Base-by-base conservation (phyloP, 2,888 invertebrate genomes). In the Ephialtes manifestator region DNA sequence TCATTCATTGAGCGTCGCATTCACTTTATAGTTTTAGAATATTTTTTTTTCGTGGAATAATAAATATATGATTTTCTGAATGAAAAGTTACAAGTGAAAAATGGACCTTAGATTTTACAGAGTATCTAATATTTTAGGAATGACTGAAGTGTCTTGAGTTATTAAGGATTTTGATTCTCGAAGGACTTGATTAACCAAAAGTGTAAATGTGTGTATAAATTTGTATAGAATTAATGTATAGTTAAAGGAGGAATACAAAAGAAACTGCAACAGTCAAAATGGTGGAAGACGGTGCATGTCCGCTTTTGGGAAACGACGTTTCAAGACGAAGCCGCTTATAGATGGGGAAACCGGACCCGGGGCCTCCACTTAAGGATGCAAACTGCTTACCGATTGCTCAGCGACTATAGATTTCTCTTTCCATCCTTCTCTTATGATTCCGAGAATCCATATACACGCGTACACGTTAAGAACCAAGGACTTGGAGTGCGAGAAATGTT, bases 321-420 rank as follows among this genome's bases (percentile, higher is more conserved):
- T 55, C 7, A 58, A 58, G 28, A 28, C 28, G 13, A 28, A 13
- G 15, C 15, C 28, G 2, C 58, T 28, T 39, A 15, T 15, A 48
- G 58, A 60, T 15, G 68, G 70, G 70, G 46, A 60, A 78, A 67
- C 65, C 70, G 15, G 60, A 48, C 18, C 24, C 35, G 28, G 11
- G 4, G 28, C 46, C 39, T 53, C 65, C 72, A 48, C 72, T 76
- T 77, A 60, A 63, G 79, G 70, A 71, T 81, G 84, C 84, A 72
- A 43, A 67, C 51, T 51, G 39, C 46, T 35, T 60, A 31, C 55
- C 48, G 51, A 65, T 77, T 84, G 31, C 67, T 67, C 58, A 72
- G 65, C 43, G 39, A 67, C 72, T 39, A 67, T 72, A 51, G 46
- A 67, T 76, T 28, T 70, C 70, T 83, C 75, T 43, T 55, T 39